phyloP scores from a whole-genome alignment of 2,888 invertebrate species.

The Empis stercorea region DNA sequence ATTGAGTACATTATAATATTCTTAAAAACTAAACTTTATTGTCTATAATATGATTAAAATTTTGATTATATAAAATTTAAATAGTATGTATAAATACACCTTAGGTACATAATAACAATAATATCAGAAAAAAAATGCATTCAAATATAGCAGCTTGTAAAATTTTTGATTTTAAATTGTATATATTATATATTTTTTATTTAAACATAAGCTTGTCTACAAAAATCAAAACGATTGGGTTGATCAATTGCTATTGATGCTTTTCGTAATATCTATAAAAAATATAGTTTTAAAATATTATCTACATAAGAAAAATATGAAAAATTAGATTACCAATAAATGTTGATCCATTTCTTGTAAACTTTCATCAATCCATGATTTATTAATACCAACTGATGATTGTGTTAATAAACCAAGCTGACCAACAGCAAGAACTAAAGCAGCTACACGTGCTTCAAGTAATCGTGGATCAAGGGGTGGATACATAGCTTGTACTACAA shows the following conservation, averaged over 20 bases:
- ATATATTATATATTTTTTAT: no score
- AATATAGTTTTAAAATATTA: not conserved
- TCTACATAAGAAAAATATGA: not conserved
- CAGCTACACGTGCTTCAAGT: slow-evolving; percentile 53
- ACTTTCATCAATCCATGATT: slow-evolving; percentile 48
- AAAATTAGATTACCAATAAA: slow-evolving; percentile 24
- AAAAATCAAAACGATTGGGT: slow-evolving; percentile 10
- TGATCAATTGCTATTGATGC: slow-evolving; percentile 15
- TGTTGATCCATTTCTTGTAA: slow-evolving; percentile 53
- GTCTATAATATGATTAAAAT: no score
- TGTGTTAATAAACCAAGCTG: slow-evolving; percentile 53
- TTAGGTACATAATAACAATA: no score
- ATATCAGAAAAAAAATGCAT: no score
- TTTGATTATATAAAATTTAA: no score
- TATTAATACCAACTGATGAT: slow-evolving; percentile 40
- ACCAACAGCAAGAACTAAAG: slow-evolving; percentile 49
- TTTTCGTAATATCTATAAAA: slow-evolving; percentile 14
- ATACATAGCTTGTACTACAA: slow-evolving; percentile 45
- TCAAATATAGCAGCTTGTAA: no score
- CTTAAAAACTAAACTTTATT: no score
- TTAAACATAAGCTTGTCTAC: not conserved
- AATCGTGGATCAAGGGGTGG: slow-evolving; percentile 55
- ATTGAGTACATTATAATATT: no score
- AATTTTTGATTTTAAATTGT: no score
- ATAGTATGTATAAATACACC: no score